These are phyloP conservation scores for Stigmatopora argus DNA, from an alignment of 2,113 vertebrate genomes.

Conservation along the genomic window DNA sequence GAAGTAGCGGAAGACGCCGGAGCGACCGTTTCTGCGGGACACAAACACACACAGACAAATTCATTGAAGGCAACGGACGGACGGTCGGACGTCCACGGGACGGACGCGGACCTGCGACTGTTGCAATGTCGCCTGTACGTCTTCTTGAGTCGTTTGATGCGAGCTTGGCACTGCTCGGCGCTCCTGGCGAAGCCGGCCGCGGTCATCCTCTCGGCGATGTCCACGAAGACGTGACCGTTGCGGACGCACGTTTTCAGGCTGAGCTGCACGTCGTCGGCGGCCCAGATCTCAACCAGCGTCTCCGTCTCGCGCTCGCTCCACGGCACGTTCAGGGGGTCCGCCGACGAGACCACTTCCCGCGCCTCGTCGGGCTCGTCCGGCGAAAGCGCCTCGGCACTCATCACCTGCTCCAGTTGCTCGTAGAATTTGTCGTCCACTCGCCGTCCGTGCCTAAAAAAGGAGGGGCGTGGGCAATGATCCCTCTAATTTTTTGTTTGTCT, in stretches of 20 bases:
- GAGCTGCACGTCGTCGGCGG: slow-evolving; percentile 55
- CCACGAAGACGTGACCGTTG: slow-evolving; percentile 53
- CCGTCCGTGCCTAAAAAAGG: slow-evolving; percentile 43
- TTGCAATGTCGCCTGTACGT: slow-evolving; percentile 56
- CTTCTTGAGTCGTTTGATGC: slow-evolving; percentile 61
- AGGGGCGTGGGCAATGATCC: no score
- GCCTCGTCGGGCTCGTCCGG: slow-evolving; percentile 56
- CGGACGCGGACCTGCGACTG: slow-evolving; percentile 41
- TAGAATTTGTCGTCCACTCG: slow-evolving; percentile 60
- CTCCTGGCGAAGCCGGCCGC: slow-evolving; percentile 43
- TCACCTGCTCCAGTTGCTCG: slow-evolving; percentile 56
- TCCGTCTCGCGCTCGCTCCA: slow-evolving; percentile 64
- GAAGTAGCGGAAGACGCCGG: slow-evolving; percentile 50
- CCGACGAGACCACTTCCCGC: slow-evolving; percentile 41
- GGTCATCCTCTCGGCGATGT: slow-evolving; percentile 51
- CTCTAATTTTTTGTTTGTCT: no score
- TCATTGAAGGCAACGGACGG: not conserved
- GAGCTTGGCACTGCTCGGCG: slow-evolving; percentile 59
- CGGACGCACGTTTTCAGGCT: slow-evolving; percentile 55
- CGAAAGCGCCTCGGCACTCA: slow-evolving; percentile 47
- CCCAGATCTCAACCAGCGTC: slow-evolving; percentile 59
- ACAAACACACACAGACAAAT: not conserved
- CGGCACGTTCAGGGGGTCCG: slow-evolving; percentile 21
- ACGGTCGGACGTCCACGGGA: no score
- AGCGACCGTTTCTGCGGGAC: slow-evolving; percentile 38